Evolutionary conservation across 64 coral and sea anemone species (phyloP).

Genomic region (Montipora cactus): DNA sequence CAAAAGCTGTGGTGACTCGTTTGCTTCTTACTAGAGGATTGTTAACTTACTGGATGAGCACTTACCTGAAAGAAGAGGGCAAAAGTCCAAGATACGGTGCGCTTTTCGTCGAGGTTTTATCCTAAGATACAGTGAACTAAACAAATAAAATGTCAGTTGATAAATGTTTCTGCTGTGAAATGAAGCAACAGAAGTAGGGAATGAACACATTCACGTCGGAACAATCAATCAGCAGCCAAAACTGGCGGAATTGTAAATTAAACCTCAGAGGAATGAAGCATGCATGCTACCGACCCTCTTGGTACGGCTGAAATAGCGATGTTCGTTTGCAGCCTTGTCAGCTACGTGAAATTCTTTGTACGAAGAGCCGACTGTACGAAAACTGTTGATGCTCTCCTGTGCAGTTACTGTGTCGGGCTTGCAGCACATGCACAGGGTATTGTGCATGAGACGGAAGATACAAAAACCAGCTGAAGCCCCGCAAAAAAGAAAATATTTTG

Average conservation of each 20-base stretch:
- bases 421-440: neutral
- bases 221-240: neutral
- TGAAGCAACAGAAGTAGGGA: neutral
- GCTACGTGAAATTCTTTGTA: slow-evolving; percentile 38
- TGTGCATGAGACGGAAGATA: neutral
- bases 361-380: slow-evolving; percentile 35
- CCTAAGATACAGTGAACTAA: slow-evolving; percentile 4
- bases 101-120: neutral
- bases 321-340: slow-evolving; percentile 36
- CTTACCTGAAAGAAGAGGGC: slow-evolving; percentile 9
- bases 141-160: slow-evolving; percentile 38
- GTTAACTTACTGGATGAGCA: neutral
- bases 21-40: neutral
- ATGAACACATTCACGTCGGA: neutral
- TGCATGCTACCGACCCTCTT: neutral
- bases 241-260: neutral
- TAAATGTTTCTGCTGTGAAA: slow-evolving; percentile 11
- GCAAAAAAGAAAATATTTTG: slow-evolving; percentile 14
- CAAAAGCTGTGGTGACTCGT: neutral
- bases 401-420: neutral
- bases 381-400: slow-evolving; percentile 5
- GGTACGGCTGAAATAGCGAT: slow-evolving; percentile 28
- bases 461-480: slow-evolving; percentile 36
- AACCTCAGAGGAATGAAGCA: neutral
- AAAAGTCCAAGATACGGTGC: slow-evolving; percentile 25